Base-by-base conservation (phyloP, 2,797 vertebrate species). In the Mastacembelus armatus region DNA sequence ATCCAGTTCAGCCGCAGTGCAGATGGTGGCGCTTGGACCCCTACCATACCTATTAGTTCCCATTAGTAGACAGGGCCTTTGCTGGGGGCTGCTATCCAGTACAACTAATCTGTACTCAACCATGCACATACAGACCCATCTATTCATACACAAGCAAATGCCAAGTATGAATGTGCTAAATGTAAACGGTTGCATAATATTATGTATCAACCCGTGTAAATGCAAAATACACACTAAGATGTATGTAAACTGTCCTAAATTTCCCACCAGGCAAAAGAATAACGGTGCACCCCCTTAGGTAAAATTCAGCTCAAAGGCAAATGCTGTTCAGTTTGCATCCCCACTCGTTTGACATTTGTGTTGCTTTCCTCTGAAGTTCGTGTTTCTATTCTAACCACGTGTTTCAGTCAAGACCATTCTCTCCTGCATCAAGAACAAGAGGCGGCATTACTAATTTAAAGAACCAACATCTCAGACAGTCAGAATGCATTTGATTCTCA, bases 381-480 rank as follows among this genome's bases (percentile, higher is more conserved):
- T 7, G 47, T 64, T 51, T 70, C 79, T 70, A 85, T 87, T 85
- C 78, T 2, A 14, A 66, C 83, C 85, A 88, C 55, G 40, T 52
- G 71, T 80, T 74, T 56, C 32, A 73, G 61, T 78, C 74, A 39
- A 66, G 62, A 61, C 45, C 60, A 32, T 40, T 80, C 61, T 55
- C 63, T 59, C 19, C 63, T 58, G 60, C 56, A 77, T 76, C 44
- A 38, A 7, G 44, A 71, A 66, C 49, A 49, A 52, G 19, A 68
- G 51, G 26, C 54, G 19, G 51, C 62, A 52, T 84, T 12, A 21
- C 47, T 75, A 54, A 86, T 84, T 78, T 55, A 62, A 65, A 65
- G 39, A 59, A 39, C 26, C 30, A 68, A 54, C 74, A 43, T 70
- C 55, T 42, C 42, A 68, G 44, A 54, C 36, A 55, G 68, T 35